Base-by-base conservation (phyloP, 30 jellyfish, hydroid and myxozoan genomes). In the Sanderia malayensis region DNA sequence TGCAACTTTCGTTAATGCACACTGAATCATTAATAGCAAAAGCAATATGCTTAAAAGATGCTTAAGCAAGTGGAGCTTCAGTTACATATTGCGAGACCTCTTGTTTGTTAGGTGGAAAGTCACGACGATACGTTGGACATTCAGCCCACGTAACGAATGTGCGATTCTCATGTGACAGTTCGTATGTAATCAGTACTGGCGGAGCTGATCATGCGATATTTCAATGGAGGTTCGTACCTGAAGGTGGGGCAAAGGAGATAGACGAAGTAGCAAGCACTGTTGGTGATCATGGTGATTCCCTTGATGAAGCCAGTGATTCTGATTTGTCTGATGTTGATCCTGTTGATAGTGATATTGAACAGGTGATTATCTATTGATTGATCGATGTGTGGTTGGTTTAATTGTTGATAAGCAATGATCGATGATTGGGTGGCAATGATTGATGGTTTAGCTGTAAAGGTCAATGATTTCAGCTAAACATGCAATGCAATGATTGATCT, bases 121-220 rank as follows among this genome's bases (percentile, higher is more conserved):
- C 76, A 61, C 82, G 95, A 19, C 70, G 72, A 47, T 89, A 89
- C 47, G 81, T 58, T 60, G 97, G 97, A 41, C 97, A 89, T 65
- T 89, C 97, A 19, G 97, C 97, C 11, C 97, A 89, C 71, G 97
- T 89, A 45, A 89, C 97, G 31, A 89, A 89, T 55, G 95, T 83
- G 2, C 83, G 97, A 28, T 89, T 89, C 75, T 82, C 97, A 2
- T 65, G 86, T 27, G 95, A 89, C 61, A 87, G 95, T 15, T 25
- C 83, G 53, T 66, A 74, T 53, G 91, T 89, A 22, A 73, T 89
- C 27, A 81, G 89, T 53, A 89, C 95, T 0, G 97, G 97, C 2
- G 97, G 97, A 29, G 97, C 97, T 31, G 97, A 89, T 53, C 95
- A 79, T 70, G 95, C 97, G 0, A 67, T 89, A 22, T 89, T 89